Conservation (phyloP, 2,888 invertebrate species). For the Synergus umbraculus region DNA sequence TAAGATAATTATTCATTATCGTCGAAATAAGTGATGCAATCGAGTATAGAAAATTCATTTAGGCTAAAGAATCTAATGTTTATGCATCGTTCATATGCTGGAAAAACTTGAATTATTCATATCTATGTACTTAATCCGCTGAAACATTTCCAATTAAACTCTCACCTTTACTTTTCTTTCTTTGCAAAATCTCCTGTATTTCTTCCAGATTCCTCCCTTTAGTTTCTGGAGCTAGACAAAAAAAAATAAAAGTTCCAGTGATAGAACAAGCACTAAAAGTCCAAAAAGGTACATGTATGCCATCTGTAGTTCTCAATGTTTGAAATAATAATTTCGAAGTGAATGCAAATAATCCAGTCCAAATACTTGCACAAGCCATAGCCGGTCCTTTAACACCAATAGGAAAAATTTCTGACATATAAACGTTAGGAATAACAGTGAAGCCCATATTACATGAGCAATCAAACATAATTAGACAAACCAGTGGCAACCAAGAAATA, state of each 20-base stretch:
- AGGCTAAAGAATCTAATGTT: background rate
- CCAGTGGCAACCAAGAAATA: conserved; percentile 80
- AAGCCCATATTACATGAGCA: conserved; percentile 78
- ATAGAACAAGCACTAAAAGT: conserved; percentile 75
- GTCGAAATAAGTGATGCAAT: background rate
- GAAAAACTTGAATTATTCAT: too few relatives aligned
- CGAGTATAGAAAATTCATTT: background rate
- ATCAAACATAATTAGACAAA: conserved; percentile 78
- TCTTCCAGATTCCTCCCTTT: conserved; percentile 82
- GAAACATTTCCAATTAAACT: background rate
- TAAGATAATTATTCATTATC: background rate
- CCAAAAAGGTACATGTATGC: conserved; percentile 80
- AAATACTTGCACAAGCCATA: conserved; percentile 82
- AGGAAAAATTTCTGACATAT: conserved; percentile 83
- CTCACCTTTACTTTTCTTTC: conserved; percentile 17
- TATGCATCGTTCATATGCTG: background rate
- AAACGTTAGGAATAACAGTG: conserved; percentile 81
- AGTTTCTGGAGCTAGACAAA: conserved; percentile 80
- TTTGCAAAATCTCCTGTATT: conserved; percentile 76
- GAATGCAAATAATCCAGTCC: conserved; percentile 69
- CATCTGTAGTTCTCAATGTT: conserved; percentile 79
- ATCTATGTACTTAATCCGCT: background rate
- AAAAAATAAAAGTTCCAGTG: conserved; percentile 79
- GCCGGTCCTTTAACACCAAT: conserved; percentile 83
- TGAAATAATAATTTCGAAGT: conserved; percentile 64